These are phyloP conservation scores for Paratilapia polleni DNA, from an alignment of 2,113 vertebrate genomes.

Conservation along the genomic window DNA sequence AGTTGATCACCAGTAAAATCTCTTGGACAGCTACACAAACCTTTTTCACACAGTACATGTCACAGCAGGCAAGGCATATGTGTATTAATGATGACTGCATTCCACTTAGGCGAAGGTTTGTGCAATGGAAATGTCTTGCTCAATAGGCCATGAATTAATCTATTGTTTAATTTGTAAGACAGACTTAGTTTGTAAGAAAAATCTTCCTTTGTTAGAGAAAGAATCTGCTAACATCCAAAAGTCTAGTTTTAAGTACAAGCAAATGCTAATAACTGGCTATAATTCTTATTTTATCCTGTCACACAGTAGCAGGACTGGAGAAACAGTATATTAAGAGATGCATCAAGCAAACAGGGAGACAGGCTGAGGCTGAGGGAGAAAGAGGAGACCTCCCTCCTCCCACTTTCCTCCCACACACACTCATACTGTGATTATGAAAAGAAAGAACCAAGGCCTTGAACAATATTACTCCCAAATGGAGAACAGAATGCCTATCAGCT, in stretches of 20 bases:
- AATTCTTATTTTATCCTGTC: background rate
- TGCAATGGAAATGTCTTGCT: background rate
- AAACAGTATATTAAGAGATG: background rate
- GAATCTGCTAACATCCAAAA: background rate
- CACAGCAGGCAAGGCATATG: background rate
- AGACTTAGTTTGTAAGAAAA: too few relatives aligned
- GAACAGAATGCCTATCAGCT: background rate
- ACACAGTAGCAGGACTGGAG: background rate
- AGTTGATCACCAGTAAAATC: background rate
- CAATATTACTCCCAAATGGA: slow-evolving; percentile 1
- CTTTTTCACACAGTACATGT: background rate
- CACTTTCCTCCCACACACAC: background rate
- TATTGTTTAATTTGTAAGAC: background rate
- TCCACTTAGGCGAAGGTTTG: background rate
- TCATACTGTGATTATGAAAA: slow-evolving; percentile 14
- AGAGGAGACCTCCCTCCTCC: slow-evolving; percentile 2
- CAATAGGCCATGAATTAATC: background rate
- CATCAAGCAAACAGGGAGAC: background rate
- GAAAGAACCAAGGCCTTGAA: slow-evolving; percentile 18
- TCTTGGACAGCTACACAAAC: background rate
- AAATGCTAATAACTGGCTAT: background rate
- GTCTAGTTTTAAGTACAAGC: background rate
- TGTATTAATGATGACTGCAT: background rate
- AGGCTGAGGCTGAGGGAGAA: background rate
- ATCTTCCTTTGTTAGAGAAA: background rate